Conservation (phyloP, 2,797 vertebrate genomes). For the Otus scops region DNA sequence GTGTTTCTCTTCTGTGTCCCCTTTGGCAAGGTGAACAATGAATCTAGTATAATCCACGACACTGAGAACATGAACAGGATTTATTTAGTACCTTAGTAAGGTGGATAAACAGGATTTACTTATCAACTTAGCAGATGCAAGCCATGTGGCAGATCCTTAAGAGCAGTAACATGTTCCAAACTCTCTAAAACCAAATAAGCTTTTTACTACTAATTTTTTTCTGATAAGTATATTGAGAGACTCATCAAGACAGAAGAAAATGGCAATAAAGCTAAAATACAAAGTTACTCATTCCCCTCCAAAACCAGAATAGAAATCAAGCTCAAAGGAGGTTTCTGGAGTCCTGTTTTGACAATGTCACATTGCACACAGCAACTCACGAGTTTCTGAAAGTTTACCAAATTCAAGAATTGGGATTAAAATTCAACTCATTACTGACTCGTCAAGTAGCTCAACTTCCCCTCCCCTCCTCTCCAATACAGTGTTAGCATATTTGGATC, state of each 20-base stretch:
- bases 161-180: not conserved
- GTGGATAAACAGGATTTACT: slow-evolving; percentile 22
- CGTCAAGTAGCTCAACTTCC: not conserved
- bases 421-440: not conserved
- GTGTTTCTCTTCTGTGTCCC: not conserved
- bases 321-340: not conserved
- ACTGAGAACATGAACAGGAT: not conserved
- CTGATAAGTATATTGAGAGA: not conserved
- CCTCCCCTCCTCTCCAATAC: not conserved
- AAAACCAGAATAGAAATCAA: not conserved
- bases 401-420: not conserved
- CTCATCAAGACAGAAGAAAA: not conserved
- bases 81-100: not conserved
- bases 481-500: not conserved
- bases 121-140: not conserved
- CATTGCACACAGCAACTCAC: accelerated
- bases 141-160: not conserved
- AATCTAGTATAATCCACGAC: not conserved
- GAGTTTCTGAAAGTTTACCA: not conserved
- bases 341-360: not conserved
- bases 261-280: not conserved
- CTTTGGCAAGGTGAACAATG: not conserved
- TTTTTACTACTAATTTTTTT: not conserved
- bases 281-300: not conserved
- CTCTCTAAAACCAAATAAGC: not conserved